Evolutionary conservation across 1,140 invertebrate genomes (phyloP).

Genomic region (Diprion similis): DNA sequence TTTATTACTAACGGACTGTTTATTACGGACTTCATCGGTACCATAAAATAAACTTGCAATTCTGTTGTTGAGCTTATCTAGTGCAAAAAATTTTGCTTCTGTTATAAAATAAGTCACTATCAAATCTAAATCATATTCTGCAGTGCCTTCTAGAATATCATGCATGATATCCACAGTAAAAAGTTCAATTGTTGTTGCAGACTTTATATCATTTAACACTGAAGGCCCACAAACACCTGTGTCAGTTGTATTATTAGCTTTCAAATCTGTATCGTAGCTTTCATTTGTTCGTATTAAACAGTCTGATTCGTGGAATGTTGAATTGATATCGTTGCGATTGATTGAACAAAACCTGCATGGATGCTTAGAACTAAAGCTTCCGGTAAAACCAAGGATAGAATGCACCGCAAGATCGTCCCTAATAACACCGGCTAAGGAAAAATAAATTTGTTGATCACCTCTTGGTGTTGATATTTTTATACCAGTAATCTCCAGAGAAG

Average conservation of each 20-base stretch:
- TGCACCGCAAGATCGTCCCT: slow-evolving; percentile 21
- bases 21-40: slow-evolving; percentile 12
- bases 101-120: slow-evolving; percentile 42
- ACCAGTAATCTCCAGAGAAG: slow-evolving; percentile 14
- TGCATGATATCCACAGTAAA: slow-evolving; percentile 50
- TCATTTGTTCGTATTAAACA: slow-evolving; percentile 17
- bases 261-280: slow-evolving; percentile 22
- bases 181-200: slow-evolving; percentile 20
- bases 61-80: slow-evolving; percentile 38
- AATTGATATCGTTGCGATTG: slow-evolving; percentile 15
- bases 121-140: slow-evolving; percentile 45
- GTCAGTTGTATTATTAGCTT: slow-evolving; percentile 8
- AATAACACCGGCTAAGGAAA: slow-evolving; percentile 17
- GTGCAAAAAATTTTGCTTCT: slow-evolving; percentile 38
- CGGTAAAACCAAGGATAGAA: slow-evolving; percentile 20
- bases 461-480: slow-evolving; percentile 17
- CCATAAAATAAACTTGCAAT: slow-evolving; percentile 27
- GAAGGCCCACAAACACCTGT: slow-evolving; percentile 28
- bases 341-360: slow-evolving; percentile 23
- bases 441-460: slow-evolving; percentile 19
- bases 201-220: slow-evolving; percentile 20
- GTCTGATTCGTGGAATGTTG: slow-evolving; percentile 19
- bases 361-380: slow-evolving; percentile 18
- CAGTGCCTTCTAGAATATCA: slow-evolving; percentile 53
- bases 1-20: too few species aligned